Evolutionary conservation across 2,113 vertebrate genomes (phyloP).

Genomic region (Halcyon senegalensis): DNA sequence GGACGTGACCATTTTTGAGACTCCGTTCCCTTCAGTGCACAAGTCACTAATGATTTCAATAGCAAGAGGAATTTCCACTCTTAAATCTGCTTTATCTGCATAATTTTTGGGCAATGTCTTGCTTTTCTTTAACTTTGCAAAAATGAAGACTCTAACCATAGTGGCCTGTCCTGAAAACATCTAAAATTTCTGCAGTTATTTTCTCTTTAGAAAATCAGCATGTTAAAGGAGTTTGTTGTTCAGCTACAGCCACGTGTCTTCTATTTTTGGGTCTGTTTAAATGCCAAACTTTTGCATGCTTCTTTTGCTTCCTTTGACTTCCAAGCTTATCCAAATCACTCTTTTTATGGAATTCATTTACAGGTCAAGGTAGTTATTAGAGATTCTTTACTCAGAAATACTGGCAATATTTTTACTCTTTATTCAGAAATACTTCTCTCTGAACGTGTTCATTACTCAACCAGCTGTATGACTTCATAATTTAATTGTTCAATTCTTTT

Average conservation of each 20-base stretch:
- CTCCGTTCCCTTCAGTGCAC: not conserved
- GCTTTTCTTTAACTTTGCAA: not conserved
- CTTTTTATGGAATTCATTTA: not conserved
- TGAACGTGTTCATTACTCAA: not conserved
- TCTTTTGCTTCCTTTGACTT: conserved; percentile 29
- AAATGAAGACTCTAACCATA: not conserved
- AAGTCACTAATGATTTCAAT: not conserved
- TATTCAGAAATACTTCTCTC: not conserved
- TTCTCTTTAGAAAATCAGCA: not conserved
- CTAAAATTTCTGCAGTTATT: not conserved
- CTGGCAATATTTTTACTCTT: not conserved
- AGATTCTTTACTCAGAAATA: not conserved
- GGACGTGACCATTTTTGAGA: not conserved
- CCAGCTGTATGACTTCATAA: not conserved
- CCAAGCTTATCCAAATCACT: not conserved
- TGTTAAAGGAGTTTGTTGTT: not conserved
- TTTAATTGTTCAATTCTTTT: not conserved
- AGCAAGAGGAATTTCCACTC: not conserved
- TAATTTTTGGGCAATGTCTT: not conserved
- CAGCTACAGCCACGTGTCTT: not conserved
- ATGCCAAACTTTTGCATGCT: not conserved
- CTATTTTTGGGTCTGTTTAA: not conserved
- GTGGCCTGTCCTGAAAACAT: not conserved
- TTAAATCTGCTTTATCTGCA: not conserved
- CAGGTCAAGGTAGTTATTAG: not conserved